Base-by-base conservation (phyloP, 2,888 invertebrate genomes). In the Hydrotaea diabolus region DNA sequence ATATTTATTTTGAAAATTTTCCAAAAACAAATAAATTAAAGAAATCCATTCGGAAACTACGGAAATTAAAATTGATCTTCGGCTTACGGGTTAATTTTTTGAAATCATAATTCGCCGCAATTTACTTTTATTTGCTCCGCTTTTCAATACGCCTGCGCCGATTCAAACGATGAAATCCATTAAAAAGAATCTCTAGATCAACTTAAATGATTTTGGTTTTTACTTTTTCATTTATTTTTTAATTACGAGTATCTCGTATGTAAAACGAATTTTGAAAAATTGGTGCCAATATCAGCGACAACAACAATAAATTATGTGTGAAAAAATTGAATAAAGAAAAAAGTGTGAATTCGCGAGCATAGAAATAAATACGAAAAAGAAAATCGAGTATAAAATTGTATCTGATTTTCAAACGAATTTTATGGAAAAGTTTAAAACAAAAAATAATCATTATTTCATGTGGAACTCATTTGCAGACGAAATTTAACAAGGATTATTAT, bases 311-410 rank as follows among this genome's bases (percentile, higher is more conserved):
- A 66, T 19, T 39, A 21, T 66, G 19, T 8, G 36, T 62, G 36
- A 36, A 43, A 66, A 36, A 66, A 66, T 66, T 39, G 17, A 43
- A 66, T 66, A 17, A 66, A n/a, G n/a, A n/a, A n/a, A n/a, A n/a
- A 17, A 66, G 19, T 43, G 39, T 43, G 43, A 66, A 19, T 66
- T 36, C 26, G 15, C 21, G 9, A 9, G 21, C 21, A 26, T 26
- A 7, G 36, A n/a, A 36, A 64, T 36, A 64, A 39, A 66, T 43
- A 43, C 8, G 1, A 21, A 17, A n/a, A 21, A 55, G n/a, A 64
- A 64, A 36, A 64, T 15, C 0, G 9, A 13, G 13, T 31, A 62
- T 36, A 36, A 21, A 55, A 11, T 55, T 55, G 55, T 55, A 4
- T 31, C 31, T 31, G 5, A 11, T 53, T 17, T 53, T 53, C 53